Evolutionary conservation across 2,113 vertebrate species (phyloP).

Genomic region (Caracal caracal): DNA sequence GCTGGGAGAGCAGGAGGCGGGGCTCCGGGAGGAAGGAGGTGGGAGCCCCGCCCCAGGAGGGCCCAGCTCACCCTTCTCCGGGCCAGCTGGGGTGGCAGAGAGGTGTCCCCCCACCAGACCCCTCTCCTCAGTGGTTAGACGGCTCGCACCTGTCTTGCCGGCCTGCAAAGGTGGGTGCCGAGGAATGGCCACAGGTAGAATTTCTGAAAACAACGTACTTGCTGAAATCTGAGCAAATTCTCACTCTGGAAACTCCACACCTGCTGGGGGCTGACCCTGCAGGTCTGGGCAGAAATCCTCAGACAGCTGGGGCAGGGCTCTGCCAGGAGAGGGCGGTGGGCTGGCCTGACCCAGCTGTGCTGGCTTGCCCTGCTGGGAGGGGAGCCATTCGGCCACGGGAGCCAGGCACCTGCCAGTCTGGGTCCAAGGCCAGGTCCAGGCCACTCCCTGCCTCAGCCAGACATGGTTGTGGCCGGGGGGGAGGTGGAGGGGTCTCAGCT

Average conservation of each 20-base stretch:
- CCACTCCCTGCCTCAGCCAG: not conserved
- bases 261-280: not conserved
- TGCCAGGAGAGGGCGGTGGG: too few species aligned
- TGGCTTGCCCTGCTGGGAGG: not conserved
- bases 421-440: not conserved
- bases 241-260: not conserved
- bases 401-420: not conserved
- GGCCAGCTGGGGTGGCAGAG: not conserved
- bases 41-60: not conserved
- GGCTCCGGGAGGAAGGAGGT: not conserved
- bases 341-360: not conserved
- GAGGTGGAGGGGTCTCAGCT: not conserved
- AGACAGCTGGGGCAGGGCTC: not conserved
- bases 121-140: not conserved
- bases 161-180: not conserved
- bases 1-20: not conserved
- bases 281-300: not conserved
- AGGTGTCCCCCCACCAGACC: not conserved
- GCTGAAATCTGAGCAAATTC: constrained; percentile 46
- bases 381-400: not conserved
- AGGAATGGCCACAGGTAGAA: not conserved
- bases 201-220: not conserved
- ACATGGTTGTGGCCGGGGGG: too few species aligned
- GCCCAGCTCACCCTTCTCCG: not conserved
- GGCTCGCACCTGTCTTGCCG: not conserved